Evolutionary conservation across 2,888 invertebrate species (phyloP), one percentile per base, ranked within the genome.

Genomic region (Tridacna crocea): DNA sequence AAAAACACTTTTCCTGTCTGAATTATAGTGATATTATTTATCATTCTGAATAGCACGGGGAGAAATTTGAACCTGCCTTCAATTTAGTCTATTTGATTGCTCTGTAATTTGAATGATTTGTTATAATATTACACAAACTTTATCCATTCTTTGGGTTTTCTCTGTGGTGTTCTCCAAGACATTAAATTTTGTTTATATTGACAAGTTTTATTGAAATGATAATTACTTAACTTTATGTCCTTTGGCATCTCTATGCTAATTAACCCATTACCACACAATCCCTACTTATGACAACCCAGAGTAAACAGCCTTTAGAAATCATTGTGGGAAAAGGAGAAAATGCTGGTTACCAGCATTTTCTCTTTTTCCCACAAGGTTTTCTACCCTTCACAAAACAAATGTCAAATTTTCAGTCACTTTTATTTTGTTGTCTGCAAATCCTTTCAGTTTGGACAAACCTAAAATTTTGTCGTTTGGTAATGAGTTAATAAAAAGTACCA

Each of bases 1-100:
- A 61, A 61, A 61, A 61, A 61, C 61, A 61, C 61, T 61, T 61
- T 61, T 61, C 61, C 61, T 61, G 13, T 61, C n/a, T 22, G 26
- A 17, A 13, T 22, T 13, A 24, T 24, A 24, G 61, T n/a, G 61
- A 24, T 61, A 61, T 61, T 17, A 61, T 61, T 61, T 61, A 61
- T 61, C 26, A n/a, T 61, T 24, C 4, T 61, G 24, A 61, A 61
- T 61, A 24, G 61, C 22, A 13, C 10, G 13, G 55, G 22, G 26
- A 61, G 61, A 61, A 61, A 61, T 24, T 3, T 61, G 61, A 61
- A 61, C 19, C 61, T 61, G 24, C 61, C 61, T 22, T 61, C 15
- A 61, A 61, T 61, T 61, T n/a, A 61, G 61, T 13, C 61, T 8
- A 61, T 61, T 61, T 61, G 61, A 61, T 61, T 61, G 22, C 61